Evolutionary conservation across 2,888 invertebrate species (phyloP), one percentile per base, ranked within the genome.

Genomic region (Apantesis nais): DNA sequence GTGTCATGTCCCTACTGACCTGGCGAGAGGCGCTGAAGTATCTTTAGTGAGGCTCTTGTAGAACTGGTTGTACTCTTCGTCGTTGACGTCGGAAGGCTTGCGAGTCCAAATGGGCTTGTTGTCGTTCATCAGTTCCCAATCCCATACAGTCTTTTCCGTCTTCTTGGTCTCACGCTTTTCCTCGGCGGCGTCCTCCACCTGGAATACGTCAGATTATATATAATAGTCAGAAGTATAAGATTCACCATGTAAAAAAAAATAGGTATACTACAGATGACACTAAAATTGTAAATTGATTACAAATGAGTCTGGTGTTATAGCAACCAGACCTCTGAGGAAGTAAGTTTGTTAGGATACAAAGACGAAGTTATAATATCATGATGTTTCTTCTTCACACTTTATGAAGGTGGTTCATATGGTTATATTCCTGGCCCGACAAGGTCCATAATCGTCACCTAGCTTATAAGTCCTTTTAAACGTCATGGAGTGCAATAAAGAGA

Each of bases 61-160:
- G 95, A 99, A 99, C 87, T 98, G 98, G 77, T 96, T 96, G 95
- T 99, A 99, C 91, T 99, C 99, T 16, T 97, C 96, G 74, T 98
- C 98, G 11, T 95, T 94, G 39, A 99, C 98, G 62, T 99, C 98
- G 44, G 94, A 85, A 85, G 93, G 96, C 96, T 99, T 99, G 85
- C 99, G 96, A 34, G 99, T 99, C 99, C 99, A 99, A 89, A 99
- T 98, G 29, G 99, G 99, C 95, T 99, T 99, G 88, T 98, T 98
- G 88, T 98, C 98, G 92, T 99, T 99, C 89, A 99, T 96, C 58
- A 99, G 95, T 90, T 98, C 97, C 99, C 99, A 99, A 89, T 99
- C 99, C 98, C 99, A 99, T 39, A 98, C 97, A 0, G 99, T 99
- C 91, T 99, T 99, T 78, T 98, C 97, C 86, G 98, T 99, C 31